Conservation (phyloP, 2,888 invertebrate genomes). For the Phanerotoma sp. region DNA sequence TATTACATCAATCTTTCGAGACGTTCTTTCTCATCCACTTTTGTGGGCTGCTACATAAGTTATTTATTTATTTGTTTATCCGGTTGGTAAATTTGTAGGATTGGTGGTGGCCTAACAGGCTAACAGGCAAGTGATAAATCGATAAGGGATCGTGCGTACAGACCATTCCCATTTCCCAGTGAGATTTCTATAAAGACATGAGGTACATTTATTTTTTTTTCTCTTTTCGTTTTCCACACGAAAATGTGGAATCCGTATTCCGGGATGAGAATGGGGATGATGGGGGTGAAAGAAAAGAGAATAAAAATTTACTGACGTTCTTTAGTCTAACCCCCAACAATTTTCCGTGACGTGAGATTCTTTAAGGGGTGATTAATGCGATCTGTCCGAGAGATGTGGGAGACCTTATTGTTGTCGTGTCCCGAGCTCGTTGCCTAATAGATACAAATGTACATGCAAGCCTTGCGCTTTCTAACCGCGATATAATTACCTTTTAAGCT, state of each 20-base stretch:
- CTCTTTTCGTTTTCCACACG: background rate
- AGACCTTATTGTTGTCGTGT: slow-evolving; percentile 39
- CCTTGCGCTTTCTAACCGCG: slow-evolving; percentile 16
- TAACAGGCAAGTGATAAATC: slow-evolving; percentile 6
- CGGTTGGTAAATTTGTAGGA: background rate
- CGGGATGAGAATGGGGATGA: background rate
- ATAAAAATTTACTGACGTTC: background rate
- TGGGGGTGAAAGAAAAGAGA: background rate
- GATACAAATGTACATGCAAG: slow-evolving; percentile 42
- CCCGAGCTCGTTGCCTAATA: slow-evolving; percentile 36
- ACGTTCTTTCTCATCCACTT: too few relatives aligned
- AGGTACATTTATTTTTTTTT: background rate
- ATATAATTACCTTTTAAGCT: slow-evolving; percentile 39
- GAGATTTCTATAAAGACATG: slow-evolving; percentile 4
- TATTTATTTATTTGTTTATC: background rate
- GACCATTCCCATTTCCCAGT: slow-evolving; percentile 7
- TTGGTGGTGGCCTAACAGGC: background rate
- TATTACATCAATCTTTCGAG: slow-evolving; percentile 7
- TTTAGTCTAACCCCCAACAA: background rate
- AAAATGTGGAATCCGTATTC: background rate
- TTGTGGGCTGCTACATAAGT: background rate
- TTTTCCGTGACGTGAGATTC: slow-evolving; percentile 13
- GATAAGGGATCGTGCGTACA: slow-evolving; percentile 4
- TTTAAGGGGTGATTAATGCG: slow-evolving; percentile 40
- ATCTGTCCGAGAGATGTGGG: slow-evolving; percentile 34